Conservation (phyloP, 2,888 invertebrate species). For the Noctua janthe region DNA sequence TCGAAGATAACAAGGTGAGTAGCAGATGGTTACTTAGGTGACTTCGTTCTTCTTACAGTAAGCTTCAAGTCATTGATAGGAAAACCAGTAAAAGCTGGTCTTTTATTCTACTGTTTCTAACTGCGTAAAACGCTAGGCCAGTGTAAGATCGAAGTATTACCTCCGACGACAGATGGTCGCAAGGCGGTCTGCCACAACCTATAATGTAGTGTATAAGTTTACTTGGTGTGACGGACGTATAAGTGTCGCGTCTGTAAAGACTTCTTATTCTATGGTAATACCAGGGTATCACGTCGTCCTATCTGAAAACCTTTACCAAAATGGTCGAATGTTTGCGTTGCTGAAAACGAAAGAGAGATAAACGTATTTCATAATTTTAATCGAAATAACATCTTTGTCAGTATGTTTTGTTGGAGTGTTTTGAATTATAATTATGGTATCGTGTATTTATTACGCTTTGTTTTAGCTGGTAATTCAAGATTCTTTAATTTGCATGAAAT, state of each 20-base stretch:
- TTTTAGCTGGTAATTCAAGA: neutral
- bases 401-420: constrained; percentile 13
- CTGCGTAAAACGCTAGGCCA: too few relatives aligned
- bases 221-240: neutral
- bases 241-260: neutral
- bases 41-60: neutral
- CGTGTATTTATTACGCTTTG: neutral
- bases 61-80: neutral
- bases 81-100: too few relatives aligned
- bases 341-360: constrained; percentile 43
- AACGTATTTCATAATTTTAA: constrained; percentile 56
- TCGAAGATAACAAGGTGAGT: neutral
- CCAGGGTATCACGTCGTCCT: constrained; percentile 50
- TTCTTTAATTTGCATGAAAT: too few relatives aligned
- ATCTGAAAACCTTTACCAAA: constrained; percentile 53
- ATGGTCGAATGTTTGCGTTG: constrained; percentile 48
- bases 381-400: constrained; percentile 44
- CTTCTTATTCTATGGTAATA: constrained; percentile 8
- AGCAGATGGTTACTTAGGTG: too few relatives aligned
- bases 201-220: neutral
- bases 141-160: too few relatives aligned
- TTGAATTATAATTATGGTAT: constrained; percentile 16
- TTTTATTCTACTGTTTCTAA: too few relatives aligned
- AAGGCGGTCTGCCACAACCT: neutral
- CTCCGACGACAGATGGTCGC: neutral